These are phyloP conservation scores for Microcebus griseorufus DNA, from an alignment of 2,113 vertebrate genomes.

Conservation along the genomic window DNA sequence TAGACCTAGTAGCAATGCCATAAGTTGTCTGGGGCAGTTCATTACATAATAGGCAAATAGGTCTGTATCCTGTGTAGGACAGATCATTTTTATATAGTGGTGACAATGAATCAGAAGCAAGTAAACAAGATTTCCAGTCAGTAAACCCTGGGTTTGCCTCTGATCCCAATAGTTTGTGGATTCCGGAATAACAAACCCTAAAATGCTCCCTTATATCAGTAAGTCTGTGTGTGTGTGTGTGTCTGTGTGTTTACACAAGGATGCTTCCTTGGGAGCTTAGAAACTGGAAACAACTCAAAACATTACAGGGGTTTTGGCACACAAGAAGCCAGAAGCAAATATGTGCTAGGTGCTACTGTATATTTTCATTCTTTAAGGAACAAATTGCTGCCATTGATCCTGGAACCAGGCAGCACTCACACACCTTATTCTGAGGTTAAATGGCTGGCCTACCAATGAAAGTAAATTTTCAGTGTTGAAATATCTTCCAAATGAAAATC, in stretches of 20 bases:
- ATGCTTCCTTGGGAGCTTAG: neutral
- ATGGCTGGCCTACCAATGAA: neutral
- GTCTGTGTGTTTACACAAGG: neutral
- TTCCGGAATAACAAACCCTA: neutral
- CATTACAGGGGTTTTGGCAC: neutral
- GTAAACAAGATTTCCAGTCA: neutral
- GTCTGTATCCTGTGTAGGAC: neutral
- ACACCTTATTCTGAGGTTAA: neutral
- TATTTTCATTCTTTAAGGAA: neutral
- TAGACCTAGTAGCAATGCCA: neutral
- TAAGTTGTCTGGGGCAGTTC: neutral
- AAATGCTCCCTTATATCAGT: neutral
- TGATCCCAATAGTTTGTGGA: neutral
- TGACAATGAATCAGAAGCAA: neutral
- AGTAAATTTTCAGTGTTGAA: neutral
- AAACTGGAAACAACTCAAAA: neutral
- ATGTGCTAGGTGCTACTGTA: neutral
- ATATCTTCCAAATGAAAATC: neutral
- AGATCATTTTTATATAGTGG: neutral
- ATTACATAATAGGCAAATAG: neutral
- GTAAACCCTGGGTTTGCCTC: neutral
- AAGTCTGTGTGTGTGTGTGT: neutral
- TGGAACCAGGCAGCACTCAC: neutral
- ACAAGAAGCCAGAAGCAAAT: neutral
- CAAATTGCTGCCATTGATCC: neutral